These are phyloP conservation scores for Pyrocephalus nanus DNA, from an alignment of 2,797 vertebrate species.

Conservation along the genomic window DNA sequence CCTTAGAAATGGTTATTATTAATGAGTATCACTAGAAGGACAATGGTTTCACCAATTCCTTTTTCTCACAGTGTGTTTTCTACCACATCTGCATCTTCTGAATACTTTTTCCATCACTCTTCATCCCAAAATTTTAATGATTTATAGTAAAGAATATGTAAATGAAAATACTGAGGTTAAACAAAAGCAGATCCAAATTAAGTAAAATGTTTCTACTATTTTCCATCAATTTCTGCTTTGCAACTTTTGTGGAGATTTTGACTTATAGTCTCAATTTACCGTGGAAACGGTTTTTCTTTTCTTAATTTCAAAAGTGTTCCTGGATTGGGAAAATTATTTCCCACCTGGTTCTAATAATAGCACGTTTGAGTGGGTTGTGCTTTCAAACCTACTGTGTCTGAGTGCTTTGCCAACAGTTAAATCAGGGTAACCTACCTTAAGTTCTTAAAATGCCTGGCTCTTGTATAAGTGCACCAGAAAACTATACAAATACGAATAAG, in stretches of 20 bases:
- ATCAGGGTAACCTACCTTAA: conserved; percentile 49
- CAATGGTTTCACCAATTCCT: not conserved
- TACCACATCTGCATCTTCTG: not conserved
- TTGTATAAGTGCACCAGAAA: conserved; percentile 42
- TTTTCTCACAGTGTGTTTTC: not conserved
- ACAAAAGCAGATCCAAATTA: not conserved
- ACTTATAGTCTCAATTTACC: not conserved
- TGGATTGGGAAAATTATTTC: conserved; percentile 27
- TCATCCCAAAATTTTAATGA: not conserved
- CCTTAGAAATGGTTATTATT: not conserved
- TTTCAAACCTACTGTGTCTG: conserved; percentile 21
- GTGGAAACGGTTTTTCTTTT: not conserved
- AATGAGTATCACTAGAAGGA: not conserved
- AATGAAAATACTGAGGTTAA: not conserved
- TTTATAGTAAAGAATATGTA: not conserved
- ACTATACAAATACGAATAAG: not conserved
- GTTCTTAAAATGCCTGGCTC: conserved; percentile 3
- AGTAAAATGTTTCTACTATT: not conserved
- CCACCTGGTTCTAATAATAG: conserved; percentile 56
- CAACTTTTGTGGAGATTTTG: not conserved
- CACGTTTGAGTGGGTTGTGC: conserved; percentile 24
- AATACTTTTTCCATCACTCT: not conserved
- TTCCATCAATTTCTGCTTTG: not conserved
- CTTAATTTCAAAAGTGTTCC: not conserved
- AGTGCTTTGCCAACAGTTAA: conserved; percentile 42